Base-by-base conservation (phyloP, 2,797 vertebrate genomes). In the Alectoris magna region DNA sequence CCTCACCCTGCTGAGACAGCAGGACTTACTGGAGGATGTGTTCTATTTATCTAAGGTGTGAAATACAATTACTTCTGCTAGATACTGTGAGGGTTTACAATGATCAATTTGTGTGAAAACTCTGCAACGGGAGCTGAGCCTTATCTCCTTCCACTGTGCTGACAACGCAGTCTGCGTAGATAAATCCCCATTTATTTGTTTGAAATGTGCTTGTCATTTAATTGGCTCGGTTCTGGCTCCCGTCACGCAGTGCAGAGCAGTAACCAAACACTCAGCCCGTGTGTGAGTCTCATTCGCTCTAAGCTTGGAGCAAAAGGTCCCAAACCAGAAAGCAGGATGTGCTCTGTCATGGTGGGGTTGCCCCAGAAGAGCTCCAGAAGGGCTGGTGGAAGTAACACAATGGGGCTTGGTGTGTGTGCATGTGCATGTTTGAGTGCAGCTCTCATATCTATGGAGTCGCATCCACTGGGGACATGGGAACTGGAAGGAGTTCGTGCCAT, bases 341-440 rank as follows among this genome's bases (percentile, higher is more conserved):
- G 2, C 31, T 89, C 64, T 6, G n/a, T 11, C 41, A 31, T 80
- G 12, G 14, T 72, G 71, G 55, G 29, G 27, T 24, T 31, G 3
- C 21, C 48, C 38, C 10, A 1, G 0, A 2, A 44, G 10, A 12
- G 26, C 17, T 87, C 26, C 0, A 0, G 19, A 63, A 62, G 41
- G 46, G 36, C 10, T 63, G 26, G 22, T 79, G 31, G 46, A 43
- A 69, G 39, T 9, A n/a, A 2, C 19, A 66, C 19, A 41, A 10
- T 13, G 21, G 16, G 6, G 21, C 44, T 74, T 31, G 46, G 29
- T 71, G 26, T 5, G 4, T 46, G 24, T 21, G 23, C 17, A 18
- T 12, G 26, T 31, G 14, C 16, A 19, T 49, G 63, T 71, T 34
- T 53, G 44, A 43, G 8, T 4, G 17, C 2, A 29, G 27, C 38